These are phyloP conservation scores for Microcebus griseorufus DNA, from an alignment of 2,113 vertebrate species.

Conservation along the genomic window DNA sequence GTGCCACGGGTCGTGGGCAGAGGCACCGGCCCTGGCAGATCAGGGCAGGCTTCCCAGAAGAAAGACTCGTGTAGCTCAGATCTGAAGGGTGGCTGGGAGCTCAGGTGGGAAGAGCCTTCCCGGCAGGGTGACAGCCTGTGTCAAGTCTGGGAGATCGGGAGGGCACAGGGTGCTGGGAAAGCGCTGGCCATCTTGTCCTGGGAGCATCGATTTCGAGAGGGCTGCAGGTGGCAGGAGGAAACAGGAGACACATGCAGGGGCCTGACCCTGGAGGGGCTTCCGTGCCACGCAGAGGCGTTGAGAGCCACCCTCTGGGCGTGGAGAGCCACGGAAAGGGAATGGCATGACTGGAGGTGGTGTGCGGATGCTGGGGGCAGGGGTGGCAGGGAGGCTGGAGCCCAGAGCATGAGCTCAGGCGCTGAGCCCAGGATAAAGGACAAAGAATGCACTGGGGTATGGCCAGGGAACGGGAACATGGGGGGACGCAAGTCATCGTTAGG, in stretches of 20 bases:
- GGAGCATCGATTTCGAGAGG: background rate
- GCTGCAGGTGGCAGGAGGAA: background rate
- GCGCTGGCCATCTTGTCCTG: fast-evolving
- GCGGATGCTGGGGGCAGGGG: background rate
- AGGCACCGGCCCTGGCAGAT: background rate
- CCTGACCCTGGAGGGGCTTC: background rate
- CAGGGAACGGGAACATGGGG: no score
- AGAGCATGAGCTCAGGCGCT: background rate
- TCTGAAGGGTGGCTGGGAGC: background rate
- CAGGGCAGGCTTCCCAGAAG: background rate
- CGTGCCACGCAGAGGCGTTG: background rate
- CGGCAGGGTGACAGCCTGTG: no score
- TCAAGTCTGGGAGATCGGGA: background rate
- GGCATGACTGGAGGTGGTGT: background rate
- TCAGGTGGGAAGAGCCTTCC: background rate
- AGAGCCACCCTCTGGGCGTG: background rate
- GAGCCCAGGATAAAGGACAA: background rate
- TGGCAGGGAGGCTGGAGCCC: background rate
- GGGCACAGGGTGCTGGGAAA: background rate
- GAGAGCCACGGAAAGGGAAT: background rate
- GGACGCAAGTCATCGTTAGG: background rate
- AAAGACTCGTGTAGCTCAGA: background rate
- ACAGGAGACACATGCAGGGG: background rate
- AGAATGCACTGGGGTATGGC: background rate
- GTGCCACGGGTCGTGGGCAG: fast-evolving